These are phyloP conservation scores for Arenaria interpres DNA, from an alignment of 2,113 vertebrate species.

Conservation along the genomic window DNA sequence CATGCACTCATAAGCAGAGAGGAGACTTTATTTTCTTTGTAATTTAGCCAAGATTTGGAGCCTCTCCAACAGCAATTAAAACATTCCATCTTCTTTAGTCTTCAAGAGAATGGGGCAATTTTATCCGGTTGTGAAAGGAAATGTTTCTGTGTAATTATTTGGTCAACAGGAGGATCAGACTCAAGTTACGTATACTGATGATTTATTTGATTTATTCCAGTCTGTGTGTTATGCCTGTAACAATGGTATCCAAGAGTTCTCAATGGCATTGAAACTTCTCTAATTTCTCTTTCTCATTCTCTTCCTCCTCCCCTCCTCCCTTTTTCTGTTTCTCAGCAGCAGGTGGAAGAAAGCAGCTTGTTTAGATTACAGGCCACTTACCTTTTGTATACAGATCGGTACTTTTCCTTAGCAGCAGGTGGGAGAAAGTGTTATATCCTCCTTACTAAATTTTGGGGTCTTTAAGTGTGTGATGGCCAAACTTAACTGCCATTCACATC, in stretches of 20 bases:
- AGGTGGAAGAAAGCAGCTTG: background rate
- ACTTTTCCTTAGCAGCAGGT: background rate
- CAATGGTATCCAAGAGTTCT: background rate
- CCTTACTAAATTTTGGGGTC: background rate
- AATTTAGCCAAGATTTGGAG: conserved; percentile 14
- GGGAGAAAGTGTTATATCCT: background rate
- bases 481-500: background rate
- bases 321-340: background rate
- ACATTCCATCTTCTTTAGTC: background rate
- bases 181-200: background rate
- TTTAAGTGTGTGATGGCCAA: background rate
- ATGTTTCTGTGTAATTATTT: background rate
- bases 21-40: conserved; percentile 6
- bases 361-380: background rate
- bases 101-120: background rate
- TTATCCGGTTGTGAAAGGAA: background rate
- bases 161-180: background rate
- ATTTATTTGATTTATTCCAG: background rate
- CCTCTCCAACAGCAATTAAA: conserved; percentile 26
- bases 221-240: background rate
- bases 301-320: background rate
- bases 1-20: background rate
- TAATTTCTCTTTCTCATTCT: background rate
- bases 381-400: background rate
- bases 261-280: background rate